Percentiles rank a stretch among this genome's conserved stretches.
These are phyloP conservation scores for Tetramorium parvispinum DNA, from an alignment of 1,140 invertebrate genomes.

Conservation along the genomic window DNA sequence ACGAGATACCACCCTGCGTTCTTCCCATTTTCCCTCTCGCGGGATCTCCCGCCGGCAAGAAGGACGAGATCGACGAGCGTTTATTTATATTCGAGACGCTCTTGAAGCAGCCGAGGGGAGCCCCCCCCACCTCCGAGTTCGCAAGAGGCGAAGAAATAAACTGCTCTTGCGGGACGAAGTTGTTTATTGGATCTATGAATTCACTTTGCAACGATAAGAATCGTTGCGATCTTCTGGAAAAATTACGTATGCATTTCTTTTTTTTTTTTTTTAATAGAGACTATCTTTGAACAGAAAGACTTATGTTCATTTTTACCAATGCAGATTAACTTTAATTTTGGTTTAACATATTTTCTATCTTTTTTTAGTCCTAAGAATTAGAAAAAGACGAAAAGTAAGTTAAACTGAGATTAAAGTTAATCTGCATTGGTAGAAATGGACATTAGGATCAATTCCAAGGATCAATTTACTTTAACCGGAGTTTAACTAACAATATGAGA, in stretches of 20 bases:
- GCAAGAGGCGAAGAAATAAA: neutral
- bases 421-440: too few relatives aligned
- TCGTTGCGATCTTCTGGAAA: neutral
- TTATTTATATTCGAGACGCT: slow-evolving; percentile 42
- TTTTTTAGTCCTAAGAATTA: too few relatives aligned
- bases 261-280: neutral
- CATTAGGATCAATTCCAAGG: too few relatives aligned
- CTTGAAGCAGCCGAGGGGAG: neutral
- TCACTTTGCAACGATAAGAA: too few relatives aligned
- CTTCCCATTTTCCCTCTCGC: neutral
- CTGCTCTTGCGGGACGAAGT: neutral
- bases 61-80: slow-evolving; percentile 39
- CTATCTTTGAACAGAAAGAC: neutral
- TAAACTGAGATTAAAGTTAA: too few relatives aligned
- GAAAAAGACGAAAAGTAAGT: too few relatives aligned
- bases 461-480: too few relatives aligned
- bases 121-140: neutral
- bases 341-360: too few relatives aligned
- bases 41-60: slow-evolving; percentile 52
- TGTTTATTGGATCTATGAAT: neutral
- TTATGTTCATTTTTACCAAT: too few relatives aligned
- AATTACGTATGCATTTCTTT: neutral
- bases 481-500: too few relatives aligned
- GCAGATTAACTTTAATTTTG: too few relatives aligned
- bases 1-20: slow-evolving; percentile 27